These are phyloP conservation scores for Crossoptilon crossoptilon DNA, from an alignment of 2,797 vertebrate species.

Conservation along the genomic window DNA sequence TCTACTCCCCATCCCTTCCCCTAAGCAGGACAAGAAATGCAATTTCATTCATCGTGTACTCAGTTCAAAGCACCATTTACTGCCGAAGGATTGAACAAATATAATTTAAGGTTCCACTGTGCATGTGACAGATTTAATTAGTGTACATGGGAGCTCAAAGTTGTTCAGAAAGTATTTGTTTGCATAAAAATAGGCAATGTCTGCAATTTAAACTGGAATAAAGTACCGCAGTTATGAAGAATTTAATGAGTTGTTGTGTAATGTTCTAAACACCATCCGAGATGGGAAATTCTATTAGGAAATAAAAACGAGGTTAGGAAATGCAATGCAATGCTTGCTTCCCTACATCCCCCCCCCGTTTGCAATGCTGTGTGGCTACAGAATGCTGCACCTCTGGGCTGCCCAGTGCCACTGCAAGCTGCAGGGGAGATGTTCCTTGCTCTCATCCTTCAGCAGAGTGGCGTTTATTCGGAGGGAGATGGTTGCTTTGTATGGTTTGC, in stretches of 20 bases:
- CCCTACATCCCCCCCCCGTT: too few relatives aligned
- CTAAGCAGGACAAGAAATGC: not conserved
- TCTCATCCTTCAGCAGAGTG: not conserved
- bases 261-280: slow-evolving; percentile 13
- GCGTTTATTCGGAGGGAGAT: not conserved
- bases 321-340: not conserved
- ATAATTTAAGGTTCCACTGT: slow-evolving; percentile 56
- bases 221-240: slow-evolving; percentile 25
- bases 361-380: too few relatives aligned
- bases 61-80: slow-evolving; percentile 20
- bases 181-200: slow-evolving; percentile 51
- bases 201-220: slow-evolving; percentile 49
- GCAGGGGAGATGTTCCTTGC: not conserved
- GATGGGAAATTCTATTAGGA: slow-evolving; percentile 30
- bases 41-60: slow-evolving; percentile 22
- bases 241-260: slow-evolving; percentile 55
- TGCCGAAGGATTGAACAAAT: slow-evolving; percentile 49
- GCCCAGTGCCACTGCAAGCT: not conserved
- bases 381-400: not conserved
- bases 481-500: not conserved
- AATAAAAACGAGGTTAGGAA: slow-evolving; percentile 22
- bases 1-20: not conserved
- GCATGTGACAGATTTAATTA: slow-evolving; percentile 64
- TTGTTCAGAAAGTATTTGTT: slow-evolving; percentile 63
- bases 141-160: slow-evolving; percentile 47